Evolutionary conservation across 2,113 vertebrate genomes (phyloP).

Genomic region (Oncorhynchus keta): DNA sequence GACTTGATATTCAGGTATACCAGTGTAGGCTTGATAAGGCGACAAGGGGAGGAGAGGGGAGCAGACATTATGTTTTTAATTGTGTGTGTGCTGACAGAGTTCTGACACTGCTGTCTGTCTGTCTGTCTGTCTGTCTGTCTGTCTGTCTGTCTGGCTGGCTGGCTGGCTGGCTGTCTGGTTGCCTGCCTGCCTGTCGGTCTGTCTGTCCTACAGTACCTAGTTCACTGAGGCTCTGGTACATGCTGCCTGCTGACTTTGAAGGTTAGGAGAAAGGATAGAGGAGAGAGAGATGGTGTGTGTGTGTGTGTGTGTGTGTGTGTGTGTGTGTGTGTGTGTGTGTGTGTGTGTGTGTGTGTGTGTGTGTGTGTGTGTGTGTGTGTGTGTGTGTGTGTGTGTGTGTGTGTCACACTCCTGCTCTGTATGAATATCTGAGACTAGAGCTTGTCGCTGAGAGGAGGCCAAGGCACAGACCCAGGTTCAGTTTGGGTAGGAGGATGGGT

Average conservation of each 20-base stretch:
- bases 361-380: too few species aligned
- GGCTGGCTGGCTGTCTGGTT: too few species aligned
- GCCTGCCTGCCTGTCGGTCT: too few species aligned
- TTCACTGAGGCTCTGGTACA: not conserved
- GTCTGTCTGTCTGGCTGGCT: too few species aligned
- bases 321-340: too few species aligned
- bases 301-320: too few species aligned
- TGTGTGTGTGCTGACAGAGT: conserved; percentile 33
- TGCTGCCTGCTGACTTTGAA: not conserved
- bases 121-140: too few species aligned
- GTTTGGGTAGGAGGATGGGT: not conserved
- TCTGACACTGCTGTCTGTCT: conserved; percentile 17
- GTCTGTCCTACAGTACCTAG: not conserved
- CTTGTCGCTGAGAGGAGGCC: conserved; percentile 6
- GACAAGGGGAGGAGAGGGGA: conserved; percentile 33
- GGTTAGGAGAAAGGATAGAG: conserved; percentile 15
- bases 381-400: too few species aligned
- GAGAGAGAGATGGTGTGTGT: conserved; percentile 2
- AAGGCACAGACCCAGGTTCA: conserved; percentile 9
- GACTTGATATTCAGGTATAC: too few species aligned
- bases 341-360: too few species aligned
- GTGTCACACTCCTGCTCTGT: not conserved
- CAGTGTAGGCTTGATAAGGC: not conserved
- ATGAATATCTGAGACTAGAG: conserved; percentile 11
- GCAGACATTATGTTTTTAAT: conserved; percentile 32